Evolutionary conservation across 1,140 invertebrate species (phyloP).

Genomic region (Acromyrmex echinatior): DNA sequence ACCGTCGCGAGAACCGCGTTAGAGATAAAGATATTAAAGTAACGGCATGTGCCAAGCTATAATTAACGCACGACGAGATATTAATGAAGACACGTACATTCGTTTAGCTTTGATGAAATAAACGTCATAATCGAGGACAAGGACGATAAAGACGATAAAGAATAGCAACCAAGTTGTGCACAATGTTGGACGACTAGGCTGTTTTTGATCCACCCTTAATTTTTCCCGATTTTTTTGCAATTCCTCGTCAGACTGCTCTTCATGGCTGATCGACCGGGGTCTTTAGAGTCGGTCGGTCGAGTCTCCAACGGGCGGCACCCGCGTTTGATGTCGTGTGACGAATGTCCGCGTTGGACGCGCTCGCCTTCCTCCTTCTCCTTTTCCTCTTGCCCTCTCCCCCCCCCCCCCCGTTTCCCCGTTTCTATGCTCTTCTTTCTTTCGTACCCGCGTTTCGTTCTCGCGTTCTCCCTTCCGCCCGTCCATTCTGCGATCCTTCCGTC

Average conservation of each 20-base stretch:
- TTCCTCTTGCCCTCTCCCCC: not conserved
- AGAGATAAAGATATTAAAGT: slow-evolving; percentile 38
- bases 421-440: slow-evolving; percentile 55
- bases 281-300: slow-evolving; percentile 84
- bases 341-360: slow-evolving; percentile 84
- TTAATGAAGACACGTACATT: slow-evolving; percentile 16
- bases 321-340: slow-evolving; percentile 86
- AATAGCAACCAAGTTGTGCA: slow-evolving; percentile 66
- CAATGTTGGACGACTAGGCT: slow-evolving; percentile 65
- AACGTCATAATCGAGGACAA: slow-evolving; percentile 51
- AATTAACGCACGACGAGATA: slow-evolving; percentile 23
- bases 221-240: slow-evolving; percentile 76
- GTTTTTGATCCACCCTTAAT: slow-evolving; percentile 72
- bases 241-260: slow-evolving; percentile 77
- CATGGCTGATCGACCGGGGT: slow-evolving; percentile 83
- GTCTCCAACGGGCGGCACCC: slow-evolving; percentile 83
- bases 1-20: not conserved
- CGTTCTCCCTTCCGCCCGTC: slow-evolving; percentile 4
- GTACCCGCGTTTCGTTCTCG: slow-evolving; percentile 10
- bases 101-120: not conserved
- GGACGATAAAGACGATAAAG: slow-evolving; percentile 46
- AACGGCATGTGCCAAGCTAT: not conserved
- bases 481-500: slow-evolving; percentile 45
- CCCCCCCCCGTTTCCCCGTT: not conserved
- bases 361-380: slow-evolving; percentile 55